Evolutionary conservation across 2,797 vertebrate species (phyloP), one percentile per base, ranked within the genome.

Genomic region (Chelon auratus): DNA sequence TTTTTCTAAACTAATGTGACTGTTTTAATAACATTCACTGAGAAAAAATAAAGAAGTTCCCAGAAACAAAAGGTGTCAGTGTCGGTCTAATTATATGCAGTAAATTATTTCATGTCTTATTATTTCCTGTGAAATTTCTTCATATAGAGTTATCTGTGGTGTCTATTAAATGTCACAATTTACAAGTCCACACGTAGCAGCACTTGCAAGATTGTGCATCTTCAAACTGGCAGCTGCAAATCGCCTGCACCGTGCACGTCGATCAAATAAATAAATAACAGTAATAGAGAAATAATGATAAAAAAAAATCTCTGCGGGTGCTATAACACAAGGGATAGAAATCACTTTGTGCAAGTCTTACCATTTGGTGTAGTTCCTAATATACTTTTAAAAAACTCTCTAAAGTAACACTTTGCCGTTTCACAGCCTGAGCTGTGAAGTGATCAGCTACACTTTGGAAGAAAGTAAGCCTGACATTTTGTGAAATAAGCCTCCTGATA

Each of bases 381-480:
- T 33, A 62, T 75, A 50, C 68, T 63, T 53, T 55, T n/a, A 48
- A 56, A 71, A 69, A 33, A 33, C 30, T 33, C 30, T 5, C 30
- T 8, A 47, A 17, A 73, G 67, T 70, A 71, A 48, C 58, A 70
- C 62, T 50, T 75, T 60, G 63, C 62, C 18, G 54, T 80, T 88
- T 86, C 62, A 62, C 61, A 67, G 56, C 33, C 50, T 73, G 76
- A 85, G 81, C 82, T 64, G 67, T 75, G 75, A 82, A 75, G 73
- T 73, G 83, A 89, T 90, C 68, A 77, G 72, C 69, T 52, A n/a
- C 86, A 75, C 72, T 84, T 61, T 59, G 40, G 73, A 63, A 48
- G 60, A 77, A 89, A 81, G 71, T 83, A 89, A 89, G 85, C 63
- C 67, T 88, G 87, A 89, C 89, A 89, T 85, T 85, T 80, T 73